Evolutionary conservation across 2,888 invertebrate genomes (phyloP).

Genomic region (Diloba caeruleocephala): DNA sequence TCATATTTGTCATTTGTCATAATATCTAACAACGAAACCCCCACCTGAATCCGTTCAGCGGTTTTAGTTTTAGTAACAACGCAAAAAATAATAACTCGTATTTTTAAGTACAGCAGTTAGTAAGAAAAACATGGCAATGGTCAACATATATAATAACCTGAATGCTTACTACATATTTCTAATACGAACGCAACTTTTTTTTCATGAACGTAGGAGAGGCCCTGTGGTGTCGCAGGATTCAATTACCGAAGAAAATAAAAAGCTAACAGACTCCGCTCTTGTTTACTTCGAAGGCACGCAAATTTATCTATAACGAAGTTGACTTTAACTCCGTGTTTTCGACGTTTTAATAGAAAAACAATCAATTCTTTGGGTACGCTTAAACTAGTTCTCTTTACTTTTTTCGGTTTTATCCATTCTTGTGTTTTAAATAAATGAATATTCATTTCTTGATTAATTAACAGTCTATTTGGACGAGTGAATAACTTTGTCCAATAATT

Average conservation of each 20-base stretch:
- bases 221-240: conserved; percentile 65
- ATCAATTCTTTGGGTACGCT: conserved; percentile 7
- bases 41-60: no score
- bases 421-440: neutral
- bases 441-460: no score
- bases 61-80: no score
- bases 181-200: conserved; percentile 14
- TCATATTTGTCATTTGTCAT: no score
- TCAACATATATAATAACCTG: no score
- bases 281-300: conserved; percentile 69
- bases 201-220: conserved; percentile 28
- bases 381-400: conserved; percentile 2
- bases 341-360: conserved; percentile 53
- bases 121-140: no score
- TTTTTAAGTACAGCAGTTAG: no score
- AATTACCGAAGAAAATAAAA: conserved; percentile 77
- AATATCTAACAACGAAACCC: no score
- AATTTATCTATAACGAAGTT: conserved; percentile 72
- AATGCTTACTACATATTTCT: conserved; percentile 7
- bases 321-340: conserved; percentile 60
- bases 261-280: conserved; percentile 69
- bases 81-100: no score
- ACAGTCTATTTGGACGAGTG: no score
- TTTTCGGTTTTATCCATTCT: neutral
- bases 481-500: no score